Base-by-base conservation (phyloP, 1,140 invertebrate species). In the Cyclargus thomasi region DNA sequence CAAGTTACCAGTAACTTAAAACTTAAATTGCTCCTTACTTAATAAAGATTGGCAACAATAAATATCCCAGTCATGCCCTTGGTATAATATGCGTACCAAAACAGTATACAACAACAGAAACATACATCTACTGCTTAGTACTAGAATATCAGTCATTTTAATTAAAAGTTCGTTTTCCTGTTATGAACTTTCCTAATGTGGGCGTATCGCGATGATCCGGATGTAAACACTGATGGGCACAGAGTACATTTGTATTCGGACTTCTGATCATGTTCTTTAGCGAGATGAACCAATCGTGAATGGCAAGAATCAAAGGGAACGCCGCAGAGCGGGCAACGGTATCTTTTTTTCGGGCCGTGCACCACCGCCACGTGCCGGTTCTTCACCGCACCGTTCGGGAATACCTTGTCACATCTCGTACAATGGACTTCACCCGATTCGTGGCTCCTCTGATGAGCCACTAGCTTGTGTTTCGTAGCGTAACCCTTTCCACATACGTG, bases 401-500 rank as follows among this genome's bases (percentile, higher is more conserved):
- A 96, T 0, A 93, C 92, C 74, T 95, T 95, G 14, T 91, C 91
- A 78, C 96, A 97, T 47, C 95, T 92, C 59, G 95, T 93, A 80
- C 96, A 97, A 63, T 93, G 92, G 75, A 95, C 95, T 18, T 78
- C 36, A 5, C 82, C 85, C 2, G 65, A 65, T 16, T 82, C 81
- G 53, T 94, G 93, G 47, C 91, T 87, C 66, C 90, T 91, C n/a
- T 85, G 70, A 65, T 93, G 92, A 3, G 87, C 79, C 16, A 88
- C 82, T 17, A 92, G 79, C 64, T 91, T 90, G n/a, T 91, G 89
- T 67, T 90, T 89, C 6, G 85, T 82, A 0, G 91, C 93, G 82
- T 91, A 94, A 73, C 80, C 89, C 64, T 93, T 93, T 0, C 92
- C 92, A 79, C 95, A 96, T 21, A 92, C 90, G 0, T 92, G 90